Evolutionary conservation across 2,888 invertebrate genomes (phyloP), one percentile per base, ranked within the genome.

Genomic region (Pterobdella sp.): DNA sequence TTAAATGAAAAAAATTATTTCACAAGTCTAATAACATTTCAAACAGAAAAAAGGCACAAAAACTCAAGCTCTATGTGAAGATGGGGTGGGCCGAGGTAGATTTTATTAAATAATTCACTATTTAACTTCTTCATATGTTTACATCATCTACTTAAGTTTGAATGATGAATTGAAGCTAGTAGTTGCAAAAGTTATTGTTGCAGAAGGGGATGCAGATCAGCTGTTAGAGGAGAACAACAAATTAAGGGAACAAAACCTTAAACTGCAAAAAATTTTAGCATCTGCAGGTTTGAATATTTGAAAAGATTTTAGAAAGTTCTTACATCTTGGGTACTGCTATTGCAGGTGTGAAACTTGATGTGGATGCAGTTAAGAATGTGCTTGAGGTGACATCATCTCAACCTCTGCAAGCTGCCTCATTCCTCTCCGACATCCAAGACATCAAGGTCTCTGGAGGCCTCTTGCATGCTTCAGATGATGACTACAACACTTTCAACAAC

Each of bases 161-260:
- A n/a, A n/a, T n/a, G n/a, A n/a, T n/a, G n/a, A n/a, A n/a, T n/a
- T n/a, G n/a, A n/a, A n/a, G n/a, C n/a, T n/a, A n/a, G n/a, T n/a
- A n/a, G n/a, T n/a, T n/a, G n/a, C n/a, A n/a, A n/a, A n/a, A n/a
- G n/a, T n/a, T n/a, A n/a, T n/a, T n/a, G n/a, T 71, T 35, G 10
- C 22, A 71, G 71, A 71, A 29, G 56, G 37, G n/a, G 71, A 63
- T 60, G 71, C 71, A 22, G 71, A 71, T 52, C 49, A 71, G 35
- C 35, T 71, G 22, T 29, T 71, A 18, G 60, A 71, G 34, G 71
- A 71, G 35, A 71, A 71, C 63, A 71, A 71, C 71, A 71, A 71
- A 32, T 35, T 71, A 63, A 71, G 71, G 34, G 71, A 71, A 37
- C 71, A 71, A 35, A 71, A 71, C 35, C 26, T 71, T 34, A 71